Percentiles rank a stretch among this genome's conserved stretches.
phyloP scores from a whole-genome alignment of 2,888 invertebrate genomes.

The Synergus japonicus region DNA sequence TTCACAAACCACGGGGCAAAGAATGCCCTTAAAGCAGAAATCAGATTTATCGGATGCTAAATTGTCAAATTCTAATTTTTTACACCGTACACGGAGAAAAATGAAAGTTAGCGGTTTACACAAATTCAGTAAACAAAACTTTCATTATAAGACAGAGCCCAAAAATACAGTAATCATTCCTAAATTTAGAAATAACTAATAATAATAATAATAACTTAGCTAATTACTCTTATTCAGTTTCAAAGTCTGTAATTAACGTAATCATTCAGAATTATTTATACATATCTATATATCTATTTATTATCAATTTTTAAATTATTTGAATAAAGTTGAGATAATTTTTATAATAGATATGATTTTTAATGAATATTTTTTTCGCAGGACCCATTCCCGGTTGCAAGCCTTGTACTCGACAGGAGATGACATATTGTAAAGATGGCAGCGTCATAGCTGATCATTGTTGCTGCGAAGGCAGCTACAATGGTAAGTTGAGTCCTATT shows the following conservation, averaged over 20 bases:
- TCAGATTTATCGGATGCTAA: neutral
- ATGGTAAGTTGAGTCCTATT: constrained; percentile 73
- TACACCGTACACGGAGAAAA: too few species aligned
- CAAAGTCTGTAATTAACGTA: neutral
- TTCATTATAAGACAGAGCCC: too few species aligned
- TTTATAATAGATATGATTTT: neutral
- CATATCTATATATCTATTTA: neutral
- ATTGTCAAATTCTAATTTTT: neutral
- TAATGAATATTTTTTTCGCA: constrained; percentile 59
- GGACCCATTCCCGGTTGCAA: constrained; percentile 81
- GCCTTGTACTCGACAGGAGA: constrained; percentile 81
- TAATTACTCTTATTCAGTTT: neutral
- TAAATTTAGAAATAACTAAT: too few species aligned
- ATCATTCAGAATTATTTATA: neutral
- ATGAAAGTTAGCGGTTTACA: too few species aligned
- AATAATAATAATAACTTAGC: too few species aligned
- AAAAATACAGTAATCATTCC: too few species aligned
- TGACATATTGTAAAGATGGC: constrained; percentile 82
- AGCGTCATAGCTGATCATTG: constrained; percentile 82
- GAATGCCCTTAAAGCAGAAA: too few species aligned
- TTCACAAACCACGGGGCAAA: too few species aligned
- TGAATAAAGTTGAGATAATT: neutral
- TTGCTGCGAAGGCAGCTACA: constrained; percentile 81
- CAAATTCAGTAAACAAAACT: too few species aligned
- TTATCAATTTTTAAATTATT: neutral